A percentile compares a stretch with the other conserved stretches of the same genome.
These are phyloP conservation scores for Thumatha senex DNA, from an alignment of 2,888 invertebrate genomes.

Conservation along the genomic window DNA sequence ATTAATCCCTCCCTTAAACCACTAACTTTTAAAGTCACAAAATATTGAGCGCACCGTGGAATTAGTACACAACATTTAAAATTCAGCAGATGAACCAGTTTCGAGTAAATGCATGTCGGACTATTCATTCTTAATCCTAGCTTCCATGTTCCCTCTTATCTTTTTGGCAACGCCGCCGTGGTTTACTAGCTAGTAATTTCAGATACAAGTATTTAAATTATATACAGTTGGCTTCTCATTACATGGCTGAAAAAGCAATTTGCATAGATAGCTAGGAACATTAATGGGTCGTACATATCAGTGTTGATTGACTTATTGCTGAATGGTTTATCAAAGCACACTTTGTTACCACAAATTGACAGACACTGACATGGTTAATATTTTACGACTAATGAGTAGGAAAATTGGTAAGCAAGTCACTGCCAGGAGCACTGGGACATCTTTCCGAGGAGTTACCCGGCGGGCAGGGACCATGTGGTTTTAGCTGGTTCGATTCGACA, in stretches of 20 bases:
- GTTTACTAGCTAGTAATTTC: conserved; percentile 47
- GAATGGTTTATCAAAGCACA: too few relatives aligned
- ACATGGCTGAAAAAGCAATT: conserved; percentile 53
- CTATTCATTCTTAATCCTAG: conserved; percentile 72
- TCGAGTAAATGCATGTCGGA: conserved; percentile 64
- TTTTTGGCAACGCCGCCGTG: conserved; percentile 67
- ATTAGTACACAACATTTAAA: conserved; percentile 40
- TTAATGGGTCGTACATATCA: neutral
- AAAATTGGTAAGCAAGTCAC: too few relatives aligned
- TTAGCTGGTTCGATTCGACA: too few relatives aligned
- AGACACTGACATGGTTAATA: too few relatives aligned
- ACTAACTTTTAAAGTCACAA: neutral
- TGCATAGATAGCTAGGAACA: conserved; percentile 43
- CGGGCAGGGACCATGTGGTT: too few relatives aligned
- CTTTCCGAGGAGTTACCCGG: too few relatives aligned
- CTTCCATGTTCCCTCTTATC: conserved; percentile 55
- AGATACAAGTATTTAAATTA: conserved; percentile 66
- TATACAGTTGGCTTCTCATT: conserved; percentile 69
- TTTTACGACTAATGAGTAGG: too few relatives aligned
- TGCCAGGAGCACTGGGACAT: too few relatives aligned
- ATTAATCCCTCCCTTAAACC: too few relatives aligned
- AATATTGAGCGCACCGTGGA: conserved; percentile 3
- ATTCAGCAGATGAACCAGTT: conserved; percentile 56
- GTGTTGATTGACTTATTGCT: too few relatives aligned
- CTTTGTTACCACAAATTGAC: too few relatives aligned